Conservation (phyloP, 53 echinoderm and acorn worm genomes). For the Apostichopus leukothele region DNA sequence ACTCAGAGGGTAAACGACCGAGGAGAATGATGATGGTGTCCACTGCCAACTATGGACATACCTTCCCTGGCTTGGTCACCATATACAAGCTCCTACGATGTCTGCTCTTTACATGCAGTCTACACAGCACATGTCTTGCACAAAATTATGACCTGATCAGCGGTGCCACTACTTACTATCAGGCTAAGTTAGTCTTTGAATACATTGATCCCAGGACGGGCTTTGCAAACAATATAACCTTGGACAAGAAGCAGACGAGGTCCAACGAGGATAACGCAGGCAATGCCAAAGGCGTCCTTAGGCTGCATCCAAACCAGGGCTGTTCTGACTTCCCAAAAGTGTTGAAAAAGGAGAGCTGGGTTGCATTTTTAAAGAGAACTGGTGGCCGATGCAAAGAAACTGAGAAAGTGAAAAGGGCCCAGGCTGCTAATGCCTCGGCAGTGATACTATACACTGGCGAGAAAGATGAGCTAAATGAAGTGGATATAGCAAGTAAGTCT, state of each 20-base stretch:
- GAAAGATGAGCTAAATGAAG: constrained; percentile 25
- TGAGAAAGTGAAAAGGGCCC: constrained; percentile 53
- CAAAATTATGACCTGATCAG: constrained; percentile 41
- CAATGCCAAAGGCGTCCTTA: constrained; percentile 26
- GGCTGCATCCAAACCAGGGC: constrained; percentile 6
- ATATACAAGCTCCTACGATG: constrained; percentile 6
- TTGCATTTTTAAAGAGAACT: constrained; percentile 33
- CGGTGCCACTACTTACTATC: constrained; percentile 11
- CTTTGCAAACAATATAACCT: constrained; percentile 11
- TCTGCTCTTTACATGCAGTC: not conserved
- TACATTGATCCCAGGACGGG: constrained; percentile 24
- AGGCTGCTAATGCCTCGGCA: constrained; percentile 58
- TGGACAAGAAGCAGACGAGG: constrained; percentile 5
- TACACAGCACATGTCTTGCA: constrained; percentile 26
- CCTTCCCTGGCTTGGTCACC: constrained; percentile 11
- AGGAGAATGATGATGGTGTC: constrained; percentile 15
- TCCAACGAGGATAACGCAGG: constrained; percentile 31
- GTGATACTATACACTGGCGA: constrained; percentile 44
- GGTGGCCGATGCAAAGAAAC: constrained; percentile 37
- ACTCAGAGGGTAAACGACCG: not conserved
- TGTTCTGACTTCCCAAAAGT: constrained; percentile 24
- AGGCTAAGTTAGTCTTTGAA: constrained; percentile 25
- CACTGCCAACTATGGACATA: not conserved
- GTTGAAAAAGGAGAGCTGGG: constrained; percentile 28
- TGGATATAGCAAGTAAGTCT: constrained; percentile 40